phyloP scores from a whole-genome alignment of 2,888 invertebrate species.

The Molanna angustata region DNA sequence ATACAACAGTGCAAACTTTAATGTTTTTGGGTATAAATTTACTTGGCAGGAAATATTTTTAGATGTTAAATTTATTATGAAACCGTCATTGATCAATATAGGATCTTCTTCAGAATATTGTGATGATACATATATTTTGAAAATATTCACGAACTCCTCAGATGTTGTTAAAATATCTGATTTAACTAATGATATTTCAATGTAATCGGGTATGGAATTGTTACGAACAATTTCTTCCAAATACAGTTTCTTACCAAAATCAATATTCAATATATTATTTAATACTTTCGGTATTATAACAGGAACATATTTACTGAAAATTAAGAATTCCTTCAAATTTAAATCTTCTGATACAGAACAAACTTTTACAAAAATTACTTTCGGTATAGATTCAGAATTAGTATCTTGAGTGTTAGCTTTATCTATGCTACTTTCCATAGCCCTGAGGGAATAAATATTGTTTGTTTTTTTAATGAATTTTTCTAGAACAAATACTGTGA shows the following conservation, averaged over 20 bases:
- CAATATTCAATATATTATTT: constrained; percentile 53
- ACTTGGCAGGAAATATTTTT: constrained; percentile 45
- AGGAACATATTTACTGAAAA: constrained; percentile 39
- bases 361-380: constrained; percentile 26
- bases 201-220: constrained; percentile 46
- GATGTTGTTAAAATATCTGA: constrained; percentile 1
- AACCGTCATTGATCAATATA: constrained; percentile 55
- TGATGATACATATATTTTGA: constrained; percentile 54
- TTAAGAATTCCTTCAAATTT: constrained; percentile 17
- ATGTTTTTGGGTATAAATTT: constrained; percentile 47
- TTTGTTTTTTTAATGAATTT: neutral
- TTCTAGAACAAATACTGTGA: constrained; percentile 18
- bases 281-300: constrained; percentile 56
- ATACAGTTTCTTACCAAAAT: constrained; percentile 56
- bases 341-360: constrained; percentile 10
- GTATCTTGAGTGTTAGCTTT: constrained; percentile 17
- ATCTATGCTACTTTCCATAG: constrained; percentile 17
- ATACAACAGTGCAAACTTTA: constrained; percentile 52
- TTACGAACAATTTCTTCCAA: constrained; percentile 46
- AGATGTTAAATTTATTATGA: constrained; percentile 48
- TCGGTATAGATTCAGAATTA: constrained; percentile 5
- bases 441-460: constrained; percentile 17
- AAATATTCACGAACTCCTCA: constrained; percentile 41
- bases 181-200: constrained; percentile 48
- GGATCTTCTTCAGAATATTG: constrained; percentile 49